Base-by-base conservation (phyloP, 2,797 vertebrate species). In the Ptychobarbus kaznakovi region DNA sequence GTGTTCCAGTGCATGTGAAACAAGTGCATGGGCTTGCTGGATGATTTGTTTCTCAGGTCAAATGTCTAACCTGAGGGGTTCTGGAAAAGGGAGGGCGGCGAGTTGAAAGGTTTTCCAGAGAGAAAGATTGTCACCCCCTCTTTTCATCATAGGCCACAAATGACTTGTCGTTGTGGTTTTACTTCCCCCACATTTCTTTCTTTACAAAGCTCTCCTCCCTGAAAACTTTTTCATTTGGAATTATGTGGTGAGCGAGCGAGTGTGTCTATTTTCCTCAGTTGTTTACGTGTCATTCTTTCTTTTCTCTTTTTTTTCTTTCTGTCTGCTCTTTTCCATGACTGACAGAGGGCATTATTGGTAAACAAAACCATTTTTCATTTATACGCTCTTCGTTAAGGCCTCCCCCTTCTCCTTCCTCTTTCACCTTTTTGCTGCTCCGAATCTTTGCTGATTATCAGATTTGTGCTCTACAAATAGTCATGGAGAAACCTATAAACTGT, bases 331-430 rank as follows among this genome's bases (percentile, higher is more conserved):
- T 95, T 94, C 92, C 95, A 95, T 95, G 95, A 95, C 95, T 95
- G 94, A 94, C 95, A 96, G 95, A 96, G 95, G 95, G 95, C 94
- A 93, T 96, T 95, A 95, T 96, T 95, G 95, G 95, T 96, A 96
- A 96, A 96, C 93, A 35, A 93, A 94, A 90, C 90, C 94, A 95
- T 95, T 93, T 93, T 93, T 94, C 90, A 92, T 94, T 89, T 94
- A 80, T 94, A 91, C 89, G 90, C 78, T 76, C 88, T 80, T 70
- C 65, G 86, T 81, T 87, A 85, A 80, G 88, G 85, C 81, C 82
- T 85, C 74, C 87, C 87, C 88, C 76, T 83, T 88, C 87, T 70
- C 69, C 83, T 83, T 88, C 89, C 89, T 92, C 83, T 86, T 89
- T 85, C 91, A 91, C 91, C 86, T 91, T 92, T 94, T 89, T 92